phyloP scores from a whole-genome alignment of 1,140 invertebrate genomes.

The Glossosoma conforme region DNA sequence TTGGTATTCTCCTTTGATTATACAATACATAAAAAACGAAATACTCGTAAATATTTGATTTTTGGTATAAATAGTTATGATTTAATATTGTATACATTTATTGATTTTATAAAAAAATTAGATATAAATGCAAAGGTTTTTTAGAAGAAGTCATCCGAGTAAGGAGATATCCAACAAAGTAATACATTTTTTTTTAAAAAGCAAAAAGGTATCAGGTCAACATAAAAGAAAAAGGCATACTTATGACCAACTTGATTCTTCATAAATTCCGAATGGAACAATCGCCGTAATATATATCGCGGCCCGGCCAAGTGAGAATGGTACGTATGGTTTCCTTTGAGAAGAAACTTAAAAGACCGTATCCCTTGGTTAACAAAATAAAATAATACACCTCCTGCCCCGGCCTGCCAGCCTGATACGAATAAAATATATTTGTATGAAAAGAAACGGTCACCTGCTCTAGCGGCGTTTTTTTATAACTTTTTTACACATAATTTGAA shows the following conservation, averaged over 20 bases:
- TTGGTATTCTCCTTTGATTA: too few relatives aligned
- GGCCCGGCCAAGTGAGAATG: slow-evolving; percentile 28
- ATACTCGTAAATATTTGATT: too few relatives aligned
- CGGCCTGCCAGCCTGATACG: slow-evolving; percentile 10
- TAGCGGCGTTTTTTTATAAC: too few relatives aligned
- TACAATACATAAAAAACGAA: too few relatives aligned
- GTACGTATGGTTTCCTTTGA: slow-evolving; percentile 18
- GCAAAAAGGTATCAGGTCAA: background rate
- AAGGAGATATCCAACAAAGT: too few relatives aligned
- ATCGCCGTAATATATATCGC: slow-evolving; percentile 31
- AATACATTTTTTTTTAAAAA: too few relatives aligned
- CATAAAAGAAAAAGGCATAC: slow-evolving; percentile 13
- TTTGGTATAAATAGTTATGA: too few relatives aligned
- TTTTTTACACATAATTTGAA: too few relatives aligned
- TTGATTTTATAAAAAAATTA: too few relatives aligned
- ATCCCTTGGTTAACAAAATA: slow-evolving; percentile 19
- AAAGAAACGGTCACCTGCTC: slow-evolving; percentile 20
- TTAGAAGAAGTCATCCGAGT: too few relatives aligned
- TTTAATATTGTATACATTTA: too few relatives aligned
- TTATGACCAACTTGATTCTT: slow-evolving; percentile 32
- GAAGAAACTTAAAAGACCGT: slow-evolving; percentile 30
- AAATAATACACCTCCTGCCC: slow-evolving; percentile 8
- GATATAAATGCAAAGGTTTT: too few relatives aligned
- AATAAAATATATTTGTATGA: slow-evolving; percentile 15
- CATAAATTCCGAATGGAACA: slow-evolving; percentile 31